Evolutionary conservation across 2,888 invertebrate species (phyloP).

Genomic region (Cecidostiba fungosa): DNA sequence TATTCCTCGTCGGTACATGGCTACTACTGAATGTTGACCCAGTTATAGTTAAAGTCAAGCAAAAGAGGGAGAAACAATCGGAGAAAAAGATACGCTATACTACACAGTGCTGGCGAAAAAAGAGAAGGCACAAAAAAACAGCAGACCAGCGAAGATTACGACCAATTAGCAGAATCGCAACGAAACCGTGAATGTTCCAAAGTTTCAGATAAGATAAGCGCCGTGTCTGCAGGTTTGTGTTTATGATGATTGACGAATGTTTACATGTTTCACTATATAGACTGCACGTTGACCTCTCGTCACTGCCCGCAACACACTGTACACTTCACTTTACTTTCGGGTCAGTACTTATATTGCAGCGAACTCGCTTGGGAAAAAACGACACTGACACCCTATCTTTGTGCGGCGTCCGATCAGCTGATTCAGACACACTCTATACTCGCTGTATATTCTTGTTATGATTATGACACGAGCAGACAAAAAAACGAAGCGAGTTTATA

Average conservation of each 20-base stretch:
- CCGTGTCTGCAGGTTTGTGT: constrained; percentile 49
- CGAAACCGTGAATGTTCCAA: constrained; percentile 7
- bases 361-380: background rate
- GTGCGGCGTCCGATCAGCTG: constrained; percentile 49
- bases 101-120: constrained; percentile 23
- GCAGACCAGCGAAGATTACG: constrained; percentile 19
- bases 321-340: background rate
- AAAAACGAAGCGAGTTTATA: background rate
- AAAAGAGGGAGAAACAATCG: constrained; percentile 11
- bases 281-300: background rate
- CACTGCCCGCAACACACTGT: background rate
- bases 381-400: background rate
- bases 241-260: constrained; percentile 6
- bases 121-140: background rate
- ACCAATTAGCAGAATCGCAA: constrained; percentile 45
- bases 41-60: constrained; percentile 43
- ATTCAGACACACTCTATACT: background rate
- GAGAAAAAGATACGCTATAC: background rate
- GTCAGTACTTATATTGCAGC: background rate
- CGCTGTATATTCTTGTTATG: background rate
- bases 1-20: constrained; percentile 41
- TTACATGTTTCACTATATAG: background rate
- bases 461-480: background rate
- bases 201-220: constrained; percentile 48
- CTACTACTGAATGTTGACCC: constrained; percentile 53